Percentiles rank a stretch among this genome's conserved stretches.
Conservation (phyloP, 2,797 vertebrate species). For the Bovichtus variegatus region DNA sequence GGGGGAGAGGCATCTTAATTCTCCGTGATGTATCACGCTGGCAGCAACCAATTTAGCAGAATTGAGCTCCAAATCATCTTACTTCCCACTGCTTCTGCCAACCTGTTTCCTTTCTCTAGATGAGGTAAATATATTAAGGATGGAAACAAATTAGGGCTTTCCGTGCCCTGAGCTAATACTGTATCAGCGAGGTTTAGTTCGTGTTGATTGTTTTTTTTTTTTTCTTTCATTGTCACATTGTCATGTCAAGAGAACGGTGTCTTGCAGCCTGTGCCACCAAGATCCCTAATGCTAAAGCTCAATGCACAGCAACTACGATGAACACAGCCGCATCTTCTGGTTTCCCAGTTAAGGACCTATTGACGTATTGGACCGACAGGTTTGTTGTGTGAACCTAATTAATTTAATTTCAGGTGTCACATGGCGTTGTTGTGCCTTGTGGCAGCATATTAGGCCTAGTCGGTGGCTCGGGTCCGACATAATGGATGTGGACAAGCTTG, state of each 20-base stretch:
- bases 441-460: conserved; percentile 70
- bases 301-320: conserved; percentile 24
- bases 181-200: conserved; percentile 59
- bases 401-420: conserved; percentile 77
- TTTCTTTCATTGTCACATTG: conserved; percentile 46
- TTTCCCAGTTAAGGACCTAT: conserved; percentile 63
- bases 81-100: conserved; percentile 82
- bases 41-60: conserved; percentile 88
- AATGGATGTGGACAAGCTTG: conserved; percentile 80
- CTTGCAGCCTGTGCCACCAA: conserved; percentile 11
- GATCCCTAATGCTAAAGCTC: conserved; percentile 22
- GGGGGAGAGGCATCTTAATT: conserved; percentile 86
- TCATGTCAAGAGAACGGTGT: conserved; percentile 27
- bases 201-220: conserved; percentile 62
- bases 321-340: conserved; percentile 37
- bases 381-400: conserved; percentile 77
- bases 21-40: conserved; percentile 86
- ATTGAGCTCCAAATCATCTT: conserved; percentile 87
- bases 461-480: conserved; percentile 74
- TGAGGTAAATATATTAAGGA: conserved; percentile 85
- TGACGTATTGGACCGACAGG: conserved; percentile 66
- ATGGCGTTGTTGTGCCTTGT: conserved; percentile 64
- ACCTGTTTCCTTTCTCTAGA: conserved; percentile 82
- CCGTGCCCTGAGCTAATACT: conserved; percentile 67
- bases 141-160: conserved; percentile 81